Evolutionary conservation across 2,888 invertebrate species (phyloP).

Genomic region (Bruchidius siliquastri): DNA sequence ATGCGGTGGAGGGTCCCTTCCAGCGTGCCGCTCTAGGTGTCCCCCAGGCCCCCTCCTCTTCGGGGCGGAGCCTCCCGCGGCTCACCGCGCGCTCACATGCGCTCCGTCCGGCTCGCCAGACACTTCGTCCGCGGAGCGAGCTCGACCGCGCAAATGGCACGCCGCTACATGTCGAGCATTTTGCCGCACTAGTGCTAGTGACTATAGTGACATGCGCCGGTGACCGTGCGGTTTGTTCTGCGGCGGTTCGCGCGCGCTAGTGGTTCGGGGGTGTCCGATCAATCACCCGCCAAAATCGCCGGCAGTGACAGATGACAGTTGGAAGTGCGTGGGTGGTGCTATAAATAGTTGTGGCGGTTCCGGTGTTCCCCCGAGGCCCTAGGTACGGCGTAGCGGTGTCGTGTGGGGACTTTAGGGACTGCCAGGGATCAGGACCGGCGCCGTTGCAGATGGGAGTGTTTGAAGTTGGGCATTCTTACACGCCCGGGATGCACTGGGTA

Average conservation of each 20-base stretch:
- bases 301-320: not conserved
- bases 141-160: conserved; percentile 15
- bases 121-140: conserved; percentile 20
- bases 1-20: conserved; percentile 28
- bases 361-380: not conserved
- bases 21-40: conserved; percentile 29
- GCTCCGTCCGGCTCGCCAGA: conserved; percentile 40
- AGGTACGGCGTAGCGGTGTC: not conserved
- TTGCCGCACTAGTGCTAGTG: conserved; percentile 20
- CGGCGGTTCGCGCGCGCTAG: not conserved
- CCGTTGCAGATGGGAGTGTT: conserved; percentile 86
- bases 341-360: not conserved
- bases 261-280: no score
- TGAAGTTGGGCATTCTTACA: conserved; percentile 72
- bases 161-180: no score
- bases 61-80: conserved; percentile 33
- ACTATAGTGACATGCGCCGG: conserved; percentile 33
- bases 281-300: not conserved
- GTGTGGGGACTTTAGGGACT: not conserved
- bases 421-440: conserved; percentile 36
- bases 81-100: conserved; percentile 36
- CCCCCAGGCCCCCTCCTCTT: conserved; percentile 34
- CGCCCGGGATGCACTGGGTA: conserved; percentile 90
- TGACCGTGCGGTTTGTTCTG: not conserved
- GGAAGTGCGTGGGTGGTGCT: not conserved